Conservation (phyloP, 2,797 vertebrate species). For the Rhinophrynus dorsalis region DNA sequence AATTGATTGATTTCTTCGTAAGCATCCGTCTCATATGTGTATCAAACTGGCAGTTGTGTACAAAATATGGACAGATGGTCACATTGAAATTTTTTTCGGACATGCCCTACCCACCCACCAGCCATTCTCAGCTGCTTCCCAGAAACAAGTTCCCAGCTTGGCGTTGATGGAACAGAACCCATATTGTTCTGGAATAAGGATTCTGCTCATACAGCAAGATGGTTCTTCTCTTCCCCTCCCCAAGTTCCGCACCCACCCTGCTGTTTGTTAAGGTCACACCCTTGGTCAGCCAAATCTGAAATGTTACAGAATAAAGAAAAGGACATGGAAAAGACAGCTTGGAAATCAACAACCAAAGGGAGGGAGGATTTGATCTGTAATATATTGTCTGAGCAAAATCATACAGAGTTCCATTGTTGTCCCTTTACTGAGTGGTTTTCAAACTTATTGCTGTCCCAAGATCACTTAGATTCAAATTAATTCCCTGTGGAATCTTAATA, state of each 20-base stretch:
- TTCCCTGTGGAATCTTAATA: no score
- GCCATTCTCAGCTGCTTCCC: conserved; percentile 17
- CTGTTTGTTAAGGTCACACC: neutral
- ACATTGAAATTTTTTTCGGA: neutral
- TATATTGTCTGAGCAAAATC: no score
- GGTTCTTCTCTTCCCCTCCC: neutral
- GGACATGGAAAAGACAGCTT: neutral
- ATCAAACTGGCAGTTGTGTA: neutral
- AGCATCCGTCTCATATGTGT: no score
- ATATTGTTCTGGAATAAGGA: conserved; percentile 23
- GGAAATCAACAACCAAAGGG: neutral
- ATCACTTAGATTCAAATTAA: no score
- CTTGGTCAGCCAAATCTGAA: neutral
- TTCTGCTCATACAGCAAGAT: conserved; percentile 13
- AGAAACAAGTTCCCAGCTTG: conserved; percentile 11
- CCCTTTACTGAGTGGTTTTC: no score
- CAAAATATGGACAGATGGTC: conserved; percentile 15
- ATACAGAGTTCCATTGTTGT: neutral
- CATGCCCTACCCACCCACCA: neutral
- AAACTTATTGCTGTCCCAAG: no score
- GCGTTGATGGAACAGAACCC: conserved; percentile 10
- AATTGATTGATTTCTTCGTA: no score
- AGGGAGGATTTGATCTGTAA: no score
- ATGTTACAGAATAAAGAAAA: conserved; percentile 1
- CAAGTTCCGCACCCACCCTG: conserved; percentile 4